Evolutionary conservation across 1,140 invertebrate species (phyloP), one percentile per base, ranked within the genome.

Genomic region (Drosophila sproati): DNA sequence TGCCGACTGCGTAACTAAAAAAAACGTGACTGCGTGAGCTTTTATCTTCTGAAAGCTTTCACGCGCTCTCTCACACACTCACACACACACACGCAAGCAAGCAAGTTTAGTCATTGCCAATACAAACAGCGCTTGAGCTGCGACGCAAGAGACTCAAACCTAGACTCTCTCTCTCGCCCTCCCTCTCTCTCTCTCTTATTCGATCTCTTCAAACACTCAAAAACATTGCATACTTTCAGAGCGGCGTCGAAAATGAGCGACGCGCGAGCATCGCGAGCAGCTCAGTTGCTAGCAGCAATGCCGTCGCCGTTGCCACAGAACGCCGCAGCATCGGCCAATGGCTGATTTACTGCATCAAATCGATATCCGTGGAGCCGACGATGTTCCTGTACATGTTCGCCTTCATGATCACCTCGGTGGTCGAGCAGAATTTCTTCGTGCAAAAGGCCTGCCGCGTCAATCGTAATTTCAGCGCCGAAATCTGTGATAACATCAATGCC

Each of bases 341-440:
- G 69, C 32, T 70, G 5, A 41, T 64, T 41, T 20, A 59, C 35
- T 43, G 45, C 8, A 48, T 88, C 5, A 61, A 4, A 1, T 52
- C 67, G 2, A 93, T 95, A 43, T 95, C 96, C 1, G 95, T 96
- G 39, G 96, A 97, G 76, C 96, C 96, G 0, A 94, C 95, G 0
- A 95, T 97, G 95, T 96, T 96, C 91, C 92, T 96, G 0, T 97
- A 96, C 78, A 96, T 96, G 96, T 95, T 96, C 93, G 96, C 96
- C 2, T 96, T 95, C 78, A 96, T 96, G 96, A 94, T 95, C 48
- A 97, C 96, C 1, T 95, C 94, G 32, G 96, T 97, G 0, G 94
- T 96, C n/a, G 96, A 97, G 80, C 95, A 96, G 91, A 94, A 94
- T 3, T 96, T 97, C 77, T 97, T 95, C 82, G 92, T 96, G 1